Evolutionary conservation across 2,797 vertebrate species (phyloP), one percentile per base, ranked within the genome.

Genomic region (Alectoris magna): DNA sequence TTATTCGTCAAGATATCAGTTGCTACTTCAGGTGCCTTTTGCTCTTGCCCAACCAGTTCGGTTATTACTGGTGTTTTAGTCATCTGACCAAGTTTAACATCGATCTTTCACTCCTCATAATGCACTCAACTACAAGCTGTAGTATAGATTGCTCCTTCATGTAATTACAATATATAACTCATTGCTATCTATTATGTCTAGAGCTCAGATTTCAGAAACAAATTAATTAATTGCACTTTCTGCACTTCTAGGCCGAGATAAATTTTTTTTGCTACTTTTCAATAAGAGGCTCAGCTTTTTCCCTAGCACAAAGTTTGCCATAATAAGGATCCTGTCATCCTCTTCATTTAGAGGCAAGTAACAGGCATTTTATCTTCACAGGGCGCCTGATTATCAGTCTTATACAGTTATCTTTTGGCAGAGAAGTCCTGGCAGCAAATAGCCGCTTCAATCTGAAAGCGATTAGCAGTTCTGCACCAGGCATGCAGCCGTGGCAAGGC

Each of bases 341-440:
- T 84, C 70, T 51, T 96, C 68, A 49, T 56, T 68, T 48, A 51
- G 43, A 62, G 92, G 59, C 82, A 94, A 88, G 71, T 63, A 95
- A 78, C 91, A 96, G 84, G 71, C 94, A 56, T 83, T 93, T 94
- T 83, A 85, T 92, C 84, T 90, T 96, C 56, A 34, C 84, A 67
- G 75, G 77, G 77, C 41, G 68, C 93, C 91, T 95, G 95, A 95
- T 96, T 94, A 96, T 96, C 92, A 82, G 83, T 68, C 94, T 91
- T 92, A 91, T 70, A 88, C 93, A 84, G 64, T 79, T 96, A 95
- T 96, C 92, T 96, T 94, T 95, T 95, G 95, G 93, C 92, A 96
- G 77, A 91, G 83, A 88, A 93, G 19, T 79, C 80, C 94, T 96
- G 95, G 95, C 94, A 96, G 64, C 77, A 46, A 71, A 72, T 38